Percentiles rank a stretch among this genome's conserved stretches.
Conservation (phyloP, 1,140 invertebrate genomes). For the Hycleus cichorii region DNA sequence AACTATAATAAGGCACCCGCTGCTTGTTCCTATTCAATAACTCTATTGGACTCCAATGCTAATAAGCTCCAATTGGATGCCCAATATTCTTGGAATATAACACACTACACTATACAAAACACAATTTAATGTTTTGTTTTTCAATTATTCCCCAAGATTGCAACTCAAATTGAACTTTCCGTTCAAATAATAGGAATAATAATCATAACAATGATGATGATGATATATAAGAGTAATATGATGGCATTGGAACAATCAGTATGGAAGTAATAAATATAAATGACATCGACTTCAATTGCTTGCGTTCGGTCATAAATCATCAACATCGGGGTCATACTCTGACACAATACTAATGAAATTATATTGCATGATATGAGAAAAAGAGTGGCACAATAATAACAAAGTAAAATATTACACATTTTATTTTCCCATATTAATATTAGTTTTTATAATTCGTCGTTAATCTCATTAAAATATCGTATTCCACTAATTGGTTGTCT, state of each 20-base stretch:
- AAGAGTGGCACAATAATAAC: background rate
- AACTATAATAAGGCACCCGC: conserved; percentile 14
- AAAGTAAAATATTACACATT: too few species aligned
- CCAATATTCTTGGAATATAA: background rate
- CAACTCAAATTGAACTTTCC: too few species aligned
- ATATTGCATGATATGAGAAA: conserved; percentile 8
- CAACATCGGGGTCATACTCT: background rate
- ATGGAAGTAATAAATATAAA: conserved; percentile 7
- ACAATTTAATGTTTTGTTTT: too few species aligned
- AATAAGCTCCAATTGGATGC: conserved; percentile 1
- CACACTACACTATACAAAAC: too few species aligned
- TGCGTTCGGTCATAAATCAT: background rate
- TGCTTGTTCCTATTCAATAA: background rate
- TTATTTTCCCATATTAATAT: too few species aligned
- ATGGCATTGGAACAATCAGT: too few species aligned
- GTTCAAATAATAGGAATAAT: too few species aligned
- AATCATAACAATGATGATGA: too few species aligned
- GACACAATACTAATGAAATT: conserved; percentile 8
- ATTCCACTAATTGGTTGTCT: conserved; percentile 15
- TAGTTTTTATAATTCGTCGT: background rate
- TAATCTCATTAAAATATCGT: conserved; percentile 3
- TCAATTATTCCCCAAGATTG: too few species aligned
- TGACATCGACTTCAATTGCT: conserved; percentile 1
- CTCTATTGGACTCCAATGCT: conserved; percentile 2
- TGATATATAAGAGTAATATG: too few species aligned